Base-by-base conservation (phyloP, 2,113 vertebrate species). In the Misgurnus mizolepis region DNA sequence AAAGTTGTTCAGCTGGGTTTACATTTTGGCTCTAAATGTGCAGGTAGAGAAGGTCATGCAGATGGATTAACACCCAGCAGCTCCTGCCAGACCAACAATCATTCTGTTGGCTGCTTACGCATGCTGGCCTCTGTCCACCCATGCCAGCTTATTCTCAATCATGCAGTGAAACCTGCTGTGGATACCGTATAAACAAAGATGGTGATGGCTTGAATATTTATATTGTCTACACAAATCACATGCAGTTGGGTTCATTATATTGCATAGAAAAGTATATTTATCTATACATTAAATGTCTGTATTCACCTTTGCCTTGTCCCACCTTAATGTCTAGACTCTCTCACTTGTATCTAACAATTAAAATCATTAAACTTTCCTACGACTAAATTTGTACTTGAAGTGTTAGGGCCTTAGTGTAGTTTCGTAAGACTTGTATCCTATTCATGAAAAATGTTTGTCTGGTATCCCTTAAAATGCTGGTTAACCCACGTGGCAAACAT, bases 41-140 rank as follows among this genome's bases (percentile, higher is more conserved):
- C 58, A 43, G 61, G 70, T 74, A 55, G 10, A 27, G 70, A 80
- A 75, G 70, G 71, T 80, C 62, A 60, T 15, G 2, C 50, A 50
- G 62, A 67, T 58, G 72, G 55, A 69, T 60, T 40, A 61, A 49
- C 64, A 40, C 22, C 55, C 65, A 41, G 64, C 50, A 66, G 50
- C 18, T 73, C 58, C 65, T 73, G n/a, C 69, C 69, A 66, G 18
- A 27, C 18, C n/a, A 11, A 39, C 12, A 34, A 60, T 47, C 77
- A 15, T 50, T 6, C 27, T 64, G 5, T 49, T 65, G n/a, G 12
- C 49, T 22, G 22, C 55, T 34, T 40, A 22, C 18, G 60, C 61
- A 22, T 45, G 43, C 55, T 70, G 69, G 56, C 39, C 14, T 53
- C 73, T 10, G 8, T 67, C 17, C 58, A 64, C 58, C 66, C 60